Base-by-base conservation (phyloP, 2,888 invertebrate genomes). In the Suillia variegata region DNA sequence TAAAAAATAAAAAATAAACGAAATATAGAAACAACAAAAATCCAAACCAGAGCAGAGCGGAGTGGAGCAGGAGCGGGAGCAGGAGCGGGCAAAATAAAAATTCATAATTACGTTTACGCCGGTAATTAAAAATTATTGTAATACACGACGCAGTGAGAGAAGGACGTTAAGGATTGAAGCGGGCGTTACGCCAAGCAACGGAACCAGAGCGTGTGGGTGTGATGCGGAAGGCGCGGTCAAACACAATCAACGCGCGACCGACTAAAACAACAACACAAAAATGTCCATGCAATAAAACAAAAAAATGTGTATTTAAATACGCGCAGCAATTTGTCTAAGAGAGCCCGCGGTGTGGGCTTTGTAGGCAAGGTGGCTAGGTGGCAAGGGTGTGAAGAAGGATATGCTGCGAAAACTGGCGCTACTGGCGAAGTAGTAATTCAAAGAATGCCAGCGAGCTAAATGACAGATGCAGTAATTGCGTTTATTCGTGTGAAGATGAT, bases 81-180 rank as follows among this genome's bases (percentile, higher is more conserved):
- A 48, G 50, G 65, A n/a, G 70, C 68, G 67, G 69, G 62, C 72
- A 73, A 76, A 78, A 79, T 80, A 79, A 80, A 80, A 80, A 80
- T 80, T 80, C 80, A 80, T 80, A 80, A 80, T 81, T 80, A 81
- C 80, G 77, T 80, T 80, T 80, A 80, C 80, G 77, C 80, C 81
- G 81, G 80, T 80, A 81, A 80, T 80, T 80, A 80, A 80, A 80
- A 80, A 80, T 80, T 80, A 80, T 80, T 79, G 78, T 80, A 77
- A 79, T 80, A 78, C 76, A 76, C 70, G 73, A 70, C 68, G 69
- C 66, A 70, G 66, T 63, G 65, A 67, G 47, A 5, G 17, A 33
- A 4, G 20, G 48, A 51, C 20, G 21, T n/a, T n/a, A n/a, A n/a
- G 24, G 34, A 54, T 53, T 60, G 64, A 64, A 59, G 64, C 50